Evolutionary conservation across 2,797 vertebrate genomes (phyloP), one percentile per base, ranked within the genome.

Genomic region (Poecilia wingei): DNA sequence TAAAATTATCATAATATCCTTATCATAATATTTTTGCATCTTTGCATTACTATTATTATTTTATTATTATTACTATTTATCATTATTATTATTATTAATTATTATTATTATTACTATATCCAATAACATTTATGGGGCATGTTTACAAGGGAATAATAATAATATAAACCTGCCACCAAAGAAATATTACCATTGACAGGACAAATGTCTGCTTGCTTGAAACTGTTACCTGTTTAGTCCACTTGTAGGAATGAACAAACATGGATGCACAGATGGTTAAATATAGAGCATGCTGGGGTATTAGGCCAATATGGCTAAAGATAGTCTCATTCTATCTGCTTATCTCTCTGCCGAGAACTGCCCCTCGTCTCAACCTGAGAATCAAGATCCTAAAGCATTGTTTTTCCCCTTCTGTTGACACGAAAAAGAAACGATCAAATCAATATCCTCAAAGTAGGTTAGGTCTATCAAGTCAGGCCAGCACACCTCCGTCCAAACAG

Each of bases 301-400:
- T 96, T 95, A 96, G 87, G 86, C 82, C 80, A 64, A 41, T 77
- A 79, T 41, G 78, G 81, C 94, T 96, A 96, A 95, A 95, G 92
- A 95, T 96, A 96, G 93, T 81, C 68, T 87, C 79, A 51, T 87
- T 94, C 90, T 91, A 95, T 95, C 95, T 95, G 91, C 93, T 96
- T 95, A 95, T 87, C 92, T 82, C 80, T 61, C 59, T 55, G 82
- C 75, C 57, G 82, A 82, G 51, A 88, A 82, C 64, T 57, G 72
- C 79, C 84, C 41, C 43, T 57, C 77, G 74, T 66, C 53, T 86
- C 79, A 77, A 71, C 51, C 16, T 33, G n/a, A 82, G 76, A 76
- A 53, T 55, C 41, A 76, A 69, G 81, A 59, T 69, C 81, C 68
- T 74, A 51, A 43, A 66, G 31, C 55, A 45, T 79, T 74, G 84